Evolutionary conservation across 2,113 vertebrate species (phyloP), one percentile per base, ranked within the genome.

Genomic region (Odontesthes bonariensis): DNA sequence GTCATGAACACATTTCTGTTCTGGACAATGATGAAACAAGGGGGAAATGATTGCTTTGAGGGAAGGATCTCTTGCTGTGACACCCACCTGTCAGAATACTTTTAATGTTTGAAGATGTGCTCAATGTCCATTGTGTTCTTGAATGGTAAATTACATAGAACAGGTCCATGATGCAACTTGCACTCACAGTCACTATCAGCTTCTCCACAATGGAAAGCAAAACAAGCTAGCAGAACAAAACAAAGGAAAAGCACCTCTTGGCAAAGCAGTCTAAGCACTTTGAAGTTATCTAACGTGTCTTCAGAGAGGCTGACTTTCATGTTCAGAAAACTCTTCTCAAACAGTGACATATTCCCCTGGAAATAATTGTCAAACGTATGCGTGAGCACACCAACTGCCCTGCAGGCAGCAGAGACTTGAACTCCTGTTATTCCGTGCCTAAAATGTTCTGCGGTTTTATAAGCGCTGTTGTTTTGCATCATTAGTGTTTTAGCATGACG

Each of bases 271-370:
- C 73, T 60, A 56, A 85, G 72, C 77, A 90, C 92, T 92, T 93
- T 92, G 89, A 93, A 91, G 92, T 91, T 85, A 81, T 91, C 86
- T 86, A 84, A 92, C 82, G 60, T 72, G 84, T 90, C 91, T 92
- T 90, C 86, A 61, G 88, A 90, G 91, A 91, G 86, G 57, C 82
- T 53, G 83, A 88, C 86, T 93, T 91, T 93, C 87, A 93, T 92
- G 90, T 91, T 89, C 64, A 79, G 79, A 87, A 79, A 64, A 84
- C 77, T 80, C 55, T 33, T 88, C 81, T 90, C 82, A 80, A 86
- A 88, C 86, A 73, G 84, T 82, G 80, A 88, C 88, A 85, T 80
- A 62, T 85, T 88, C 88, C 84, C 84, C 73, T 86, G 86, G 56
- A 90, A 90, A 90, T 88, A 87, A 92, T 86, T 88, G 89, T 93